Conservation (phyloP, 1,140 invertebrate species). For the Babylonia areolata region DNA sequence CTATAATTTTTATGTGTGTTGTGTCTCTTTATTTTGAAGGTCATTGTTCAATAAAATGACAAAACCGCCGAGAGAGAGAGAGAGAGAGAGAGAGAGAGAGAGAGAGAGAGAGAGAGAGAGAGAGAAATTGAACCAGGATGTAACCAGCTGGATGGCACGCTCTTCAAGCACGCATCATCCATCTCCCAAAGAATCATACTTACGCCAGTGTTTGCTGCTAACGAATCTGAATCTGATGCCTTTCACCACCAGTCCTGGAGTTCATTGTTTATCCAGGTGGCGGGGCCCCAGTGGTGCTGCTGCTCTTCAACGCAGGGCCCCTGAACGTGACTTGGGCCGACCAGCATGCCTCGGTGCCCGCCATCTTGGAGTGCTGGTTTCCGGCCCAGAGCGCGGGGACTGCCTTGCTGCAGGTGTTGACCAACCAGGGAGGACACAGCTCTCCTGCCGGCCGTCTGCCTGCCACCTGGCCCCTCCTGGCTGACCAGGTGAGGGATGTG, state of each 20-base stretch:
- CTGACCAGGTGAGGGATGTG: constrained; percentile 28
- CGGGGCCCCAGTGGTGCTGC: constrained; percentile 53
- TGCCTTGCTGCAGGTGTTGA: constrained; percentile 59
- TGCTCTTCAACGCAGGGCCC: constrained; percentile 68
- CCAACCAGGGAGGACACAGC: constrained; percentile 44
- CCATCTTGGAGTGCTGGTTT: constrained; percentile 70
- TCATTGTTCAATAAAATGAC: too few species aligned
- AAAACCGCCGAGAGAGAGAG: too few species aligned
- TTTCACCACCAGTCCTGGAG: too few species aligned
- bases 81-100: too few species aligned
- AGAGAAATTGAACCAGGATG: too few species aligned
- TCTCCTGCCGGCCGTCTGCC: constrained; percentile 69
- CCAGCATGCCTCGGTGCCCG: constrained; percentile 43
- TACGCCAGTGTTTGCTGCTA: too few species aligned
- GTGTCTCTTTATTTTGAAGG: too few species aligned
- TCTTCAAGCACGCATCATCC: too few species aligned
- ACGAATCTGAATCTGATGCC: background rate
- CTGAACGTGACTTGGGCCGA: constrained; percentile 63
- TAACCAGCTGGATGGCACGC: too few species aligned
- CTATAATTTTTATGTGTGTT: too few species aligned
- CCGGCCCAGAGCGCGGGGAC: constrained; percentile 69
- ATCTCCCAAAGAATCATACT: too few species aligned
- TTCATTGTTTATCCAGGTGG: constrained; percentile 20
- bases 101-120: too few species aligned
- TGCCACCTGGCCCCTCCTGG: constrained; percentile 61